A percentile compares a stretch with the other conserved stretches of the same genome.
phyloP scores from a whole-genome alignment of 2,797 vertebrate species.

The Cetoscarus ocellatus region DNA sequence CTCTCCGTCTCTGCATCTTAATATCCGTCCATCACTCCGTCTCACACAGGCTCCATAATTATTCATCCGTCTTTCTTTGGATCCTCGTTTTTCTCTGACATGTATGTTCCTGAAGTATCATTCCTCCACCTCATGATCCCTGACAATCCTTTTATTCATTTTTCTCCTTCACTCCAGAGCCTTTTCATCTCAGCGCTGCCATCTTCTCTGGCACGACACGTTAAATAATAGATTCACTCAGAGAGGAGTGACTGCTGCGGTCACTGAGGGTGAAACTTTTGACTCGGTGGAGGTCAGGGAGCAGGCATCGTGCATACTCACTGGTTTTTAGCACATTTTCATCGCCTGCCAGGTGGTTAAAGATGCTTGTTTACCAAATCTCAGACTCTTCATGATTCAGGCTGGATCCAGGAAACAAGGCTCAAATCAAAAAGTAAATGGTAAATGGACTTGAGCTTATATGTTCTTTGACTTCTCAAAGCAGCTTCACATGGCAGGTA shows the following conservation, averaged over 20 bases:
- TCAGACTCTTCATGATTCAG: slow-evolving; percentile 20
- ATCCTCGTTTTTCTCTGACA: not conserved
- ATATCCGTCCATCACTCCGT: slow-evolving; percentile 22
- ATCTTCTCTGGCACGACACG: slow-evolving; percentile 4
- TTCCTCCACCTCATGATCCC: not conserved
- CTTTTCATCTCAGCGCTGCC: slow-evolving; percentile 31
- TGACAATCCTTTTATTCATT: not conserved
- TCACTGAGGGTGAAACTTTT: not conserved
- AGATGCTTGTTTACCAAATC: not conserved
- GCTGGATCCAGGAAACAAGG: not conserved
- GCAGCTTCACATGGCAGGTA: too few relatives aligned
- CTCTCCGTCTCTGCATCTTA: not conserved
- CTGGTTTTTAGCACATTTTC: not conserved
- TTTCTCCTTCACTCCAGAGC: not conserved
- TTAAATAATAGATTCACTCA: slow-evolving; percentile 38
- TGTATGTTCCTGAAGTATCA: not conserved
- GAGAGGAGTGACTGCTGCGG: not conserved
- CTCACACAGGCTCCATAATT: not conserved
- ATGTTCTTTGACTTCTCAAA: too few relatives aligned
- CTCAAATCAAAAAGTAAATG: not conserved
- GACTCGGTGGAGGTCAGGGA: slow-evolving; percentile 3
- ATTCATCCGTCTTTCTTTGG: not conserved
- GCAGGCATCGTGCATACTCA: not conserved
- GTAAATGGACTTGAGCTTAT: too few relatives aligned
- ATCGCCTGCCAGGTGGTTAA: slow-evolving; percentile 1